Conservation (phyloP, 2,888 invertebrate species). For the Asteroscopus sphinx region DNA sequence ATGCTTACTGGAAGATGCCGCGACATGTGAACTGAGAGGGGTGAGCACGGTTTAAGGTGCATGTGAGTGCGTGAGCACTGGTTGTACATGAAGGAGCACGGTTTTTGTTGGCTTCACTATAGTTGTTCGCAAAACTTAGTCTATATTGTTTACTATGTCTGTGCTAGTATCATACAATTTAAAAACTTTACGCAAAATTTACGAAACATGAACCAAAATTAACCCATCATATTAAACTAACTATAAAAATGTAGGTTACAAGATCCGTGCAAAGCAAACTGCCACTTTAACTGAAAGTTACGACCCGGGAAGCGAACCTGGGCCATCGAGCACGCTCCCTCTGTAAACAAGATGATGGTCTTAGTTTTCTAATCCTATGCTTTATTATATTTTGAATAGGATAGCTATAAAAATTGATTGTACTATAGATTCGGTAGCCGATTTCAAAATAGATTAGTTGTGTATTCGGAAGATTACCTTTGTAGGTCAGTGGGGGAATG, state of each 20-base stretch:
- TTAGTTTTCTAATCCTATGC: slow-evolving; percentile 53
- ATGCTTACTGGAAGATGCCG: no score
- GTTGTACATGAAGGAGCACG: no score
- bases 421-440: slow-evolving; percentile 28
- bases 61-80: no score
- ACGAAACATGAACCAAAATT: slow-evolving; percentile 41
- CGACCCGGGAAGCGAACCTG: slow-evolving; percentile 80
- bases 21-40: no score
- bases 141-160: no score
- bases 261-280: slow-evolving; percentile 51
- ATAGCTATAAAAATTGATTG: slow-evolving; percentile 45
- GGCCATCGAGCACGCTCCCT: slow-evolving; percentile 73
- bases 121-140: no score
- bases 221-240: slow-evolving; percentile 33
- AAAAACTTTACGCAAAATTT: slow-evolving; percentile 10
- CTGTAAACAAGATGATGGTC: slow-evolving; percentile 62
- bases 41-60: no score
- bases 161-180: no score
- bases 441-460: slow-evolving; percentile 45
- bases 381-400: slow-evolving; percentile 57
- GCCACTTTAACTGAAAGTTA: slow-evolving; percentile 70
- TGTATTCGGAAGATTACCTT: slow-evolving; percentile 30
- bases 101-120: no score
- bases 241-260: slow-evolving; percentile 57
- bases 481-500: slow-evolving; percentile 45